These are phyloP conservation scores for Sebastes variabilis DNA, from an alignment of 2,797 vertebrate species.

Conservation along the genomic window DNA sequence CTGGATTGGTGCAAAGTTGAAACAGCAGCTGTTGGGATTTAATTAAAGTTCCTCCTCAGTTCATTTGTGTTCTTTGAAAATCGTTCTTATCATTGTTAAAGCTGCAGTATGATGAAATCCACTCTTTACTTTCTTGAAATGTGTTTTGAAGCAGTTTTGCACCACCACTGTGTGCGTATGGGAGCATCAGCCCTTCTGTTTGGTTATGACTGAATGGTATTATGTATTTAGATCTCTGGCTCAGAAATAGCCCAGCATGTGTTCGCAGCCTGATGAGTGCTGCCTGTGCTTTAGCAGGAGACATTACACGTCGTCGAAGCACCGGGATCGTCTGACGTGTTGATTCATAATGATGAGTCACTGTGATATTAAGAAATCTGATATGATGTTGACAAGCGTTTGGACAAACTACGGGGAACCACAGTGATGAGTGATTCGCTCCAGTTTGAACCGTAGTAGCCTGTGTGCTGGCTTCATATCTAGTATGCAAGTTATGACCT, in stretches of 20 bases:
- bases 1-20: not conserved
- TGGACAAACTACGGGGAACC: not conserved
- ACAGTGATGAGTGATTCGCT: not conserved
- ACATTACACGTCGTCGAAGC: not conserved
- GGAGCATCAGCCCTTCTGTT: not conserved
- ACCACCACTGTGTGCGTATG: not conserved
- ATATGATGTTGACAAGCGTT: not conserved
- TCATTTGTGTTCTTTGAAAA: not conserved
- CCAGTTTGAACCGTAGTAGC: not conserved
- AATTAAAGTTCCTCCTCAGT: not conserved
- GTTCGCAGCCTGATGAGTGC: not conserved
- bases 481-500: not conserved
- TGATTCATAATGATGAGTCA: not conserved
- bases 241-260: not conserved
- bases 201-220: not conserved
- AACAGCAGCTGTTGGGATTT: not conserved
- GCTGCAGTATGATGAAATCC: not conserved
- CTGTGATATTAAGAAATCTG: not conserved
- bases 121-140: not conserved
- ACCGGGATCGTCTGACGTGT: not conserved
- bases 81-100: not conserved
- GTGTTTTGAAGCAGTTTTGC: not conserved
- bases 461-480: accelerated
- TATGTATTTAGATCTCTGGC: not conserved
- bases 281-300: not conserved